Base-by-base conservation (phyloP, 1,140 invertebrate genomes). In the Phocides pigmalion region DNA sequence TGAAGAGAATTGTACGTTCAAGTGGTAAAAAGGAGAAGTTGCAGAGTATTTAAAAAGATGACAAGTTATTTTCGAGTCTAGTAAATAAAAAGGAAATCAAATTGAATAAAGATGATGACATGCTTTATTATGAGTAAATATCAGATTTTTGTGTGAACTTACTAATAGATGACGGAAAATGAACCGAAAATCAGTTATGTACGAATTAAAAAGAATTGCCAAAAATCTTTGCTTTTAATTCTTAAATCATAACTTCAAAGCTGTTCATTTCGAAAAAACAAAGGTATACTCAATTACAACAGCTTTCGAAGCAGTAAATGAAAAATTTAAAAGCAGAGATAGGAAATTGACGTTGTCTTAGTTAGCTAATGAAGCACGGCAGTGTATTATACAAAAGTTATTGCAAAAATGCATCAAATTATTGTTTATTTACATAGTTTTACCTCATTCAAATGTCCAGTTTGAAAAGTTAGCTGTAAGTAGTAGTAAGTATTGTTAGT, bases 361-460 rank as follows among this genome's bases (percentile, higher is more conserved):
- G 3, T 41, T 54, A 22, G 20, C 19, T 3, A 53, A 25, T 32
- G 50, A 68, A 68, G 66, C 66, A n/a, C n/a, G 17, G 44, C 42
- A 22, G 61, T 68, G 66, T 64, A 64, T 59, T 47, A 53, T 66
- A 68, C 46, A 68, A 11, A 42, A 9, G 42, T 46, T 25, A 41
- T 37, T 39, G 46, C 46, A 51, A 16, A 51, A 20, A 32, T 50
- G 54, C 42, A 14, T 58, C 47, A 12, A 14, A 41, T 19, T 54
- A 32, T 25, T 46, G 19, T 62, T 51, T 67, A 62, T 62, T 47
- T 67, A 62, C 58, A 62, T n/a, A 9, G 14, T 56, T 56, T 51
- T 37, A 64, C 50, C 62, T 37, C 50, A 64, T 56, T 49, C 51
- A 37, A 64, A 47, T 44, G 22, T 59, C 25, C 42, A 47, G 54